phyloP scores from a whole-genome alignment of 2,797 vertebrate species.

The Chelidonichthys spinosus region DNA sequence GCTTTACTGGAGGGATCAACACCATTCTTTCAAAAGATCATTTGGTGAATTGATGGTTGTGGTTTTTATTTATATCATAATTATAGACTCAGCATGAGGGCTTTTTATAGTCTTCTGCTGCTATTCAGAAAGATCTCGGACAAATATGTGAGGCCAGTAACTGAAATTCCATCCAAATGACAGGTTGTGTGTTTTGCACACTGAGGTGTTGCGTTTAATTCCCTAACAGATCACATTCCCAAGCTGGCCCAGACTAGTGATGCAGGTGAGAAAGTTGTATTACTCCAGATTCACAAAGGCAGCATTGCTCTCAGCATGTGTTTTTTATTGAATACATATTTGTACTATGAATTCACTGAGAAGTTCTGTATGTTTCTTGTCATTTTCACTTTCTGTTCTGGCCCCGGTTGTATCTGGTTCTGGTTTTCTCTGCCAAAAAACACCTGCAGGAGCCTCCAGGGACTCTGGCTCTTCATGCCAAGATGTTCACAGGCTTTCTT shows the following conservation, averaged over 20 bases:
- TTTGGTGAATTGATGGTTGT: too few species aligned
- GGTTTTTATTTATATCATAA: too few species aligned
- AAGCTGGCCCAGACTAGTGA: slow-evolving; percentile 24
- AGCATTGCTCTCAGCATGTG: not conserved
- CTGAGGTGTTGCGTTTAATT: not conserved
- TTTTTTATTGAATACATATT: not conserved
- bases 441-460: slow-evolving; percentile 11
- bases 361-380: slow-evolving; percentile 1
- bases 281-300: not conserved
- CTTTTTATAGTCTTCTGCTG: not conserved
- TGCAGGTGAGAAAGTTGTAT: slow-evolving; percentile 40
- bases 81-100: too few species aligned
- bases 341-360: not conserved
- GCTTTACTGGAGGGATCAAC: too few species aligned
- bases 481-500: not conserved
- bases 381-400: not conserved
- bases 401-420: not conserved
- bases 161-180: not conserved
- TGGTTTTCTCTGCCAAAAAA: slow-evolving; percentile 30
- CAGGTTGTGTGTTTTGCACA: not conserved
- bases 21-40: too few species aligned
- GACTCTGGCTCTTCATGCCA: slow-evolving; percentile 1
- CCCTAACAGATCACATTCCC: slow-evolving; percentile 53
- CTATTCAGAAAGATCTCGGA: too few species aligned
- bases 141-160: not conserved